Base-by-base conservation (phyloP, 2,797 vertebrate species). In the Rhinogobio ventralis region DNA sequence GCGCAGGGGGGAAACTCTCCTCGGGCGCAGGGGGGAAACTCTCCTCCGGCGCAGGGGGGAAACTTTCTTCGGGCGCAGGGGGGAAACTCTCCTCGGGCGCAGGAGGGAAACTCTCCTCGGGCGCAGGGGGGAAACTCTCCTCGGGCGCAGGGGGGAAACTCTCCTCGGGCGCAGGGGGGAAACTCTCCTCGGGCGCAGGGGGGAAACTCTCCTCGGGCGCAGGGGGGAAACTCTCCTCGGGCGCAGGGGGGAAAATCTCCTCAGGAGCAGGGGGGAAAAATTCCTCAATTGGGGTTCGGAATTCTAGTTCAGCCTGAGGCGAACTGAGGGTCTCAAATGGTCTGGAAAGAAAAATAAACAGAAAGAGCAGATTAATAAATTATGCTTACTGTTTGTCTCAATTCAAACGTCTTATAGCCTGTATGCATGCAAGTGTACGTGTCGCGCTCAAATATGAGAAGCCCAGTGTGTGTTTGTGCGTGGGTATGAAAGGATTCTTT, bases 401-500 rank as follows among this genome's bases (percentile, higher is more conserved):
- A 68, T 13, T 39, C 36, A 84, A 84, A 84, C 23, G 69, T 45
- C 7, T 49, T 25, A 81, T 53, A 79, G 80, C 88, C 67, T 91
- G 67, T 73, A 82, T 78, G 55, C 81, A 76, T 89, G 85, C 80
- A 85, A 82, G 82, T 83, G 80, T 46, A 42, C 71, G 62, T 2
- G 3, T 67, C 6, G 33, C 1, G 10, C 68, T 73, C 76, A 72
- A 49, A 79, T 33, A 72, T 85, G 46, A 80, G 69, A 77, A 71
- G 80, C 60, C 42, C 42, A 67, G 46, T 84, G 67, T 82, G 60
- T 82, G 69, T 81, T 51, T 79, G 82, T 84, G 77, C 84, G 66
- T 82, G 77, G 86, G 67, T 84, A 89, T 93, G 89, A 95, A 95
- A 92, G 90, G 93, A 89, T 69, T 90, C 91, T 92, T 96, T 95